A percentile compares a stretch with the other conserved stretches of the same genome.
Evolutionary conservation across 2,113 vertebrate genomes (phyloP).

Genomic region (Austrofundulus limnaeus): DNA sequence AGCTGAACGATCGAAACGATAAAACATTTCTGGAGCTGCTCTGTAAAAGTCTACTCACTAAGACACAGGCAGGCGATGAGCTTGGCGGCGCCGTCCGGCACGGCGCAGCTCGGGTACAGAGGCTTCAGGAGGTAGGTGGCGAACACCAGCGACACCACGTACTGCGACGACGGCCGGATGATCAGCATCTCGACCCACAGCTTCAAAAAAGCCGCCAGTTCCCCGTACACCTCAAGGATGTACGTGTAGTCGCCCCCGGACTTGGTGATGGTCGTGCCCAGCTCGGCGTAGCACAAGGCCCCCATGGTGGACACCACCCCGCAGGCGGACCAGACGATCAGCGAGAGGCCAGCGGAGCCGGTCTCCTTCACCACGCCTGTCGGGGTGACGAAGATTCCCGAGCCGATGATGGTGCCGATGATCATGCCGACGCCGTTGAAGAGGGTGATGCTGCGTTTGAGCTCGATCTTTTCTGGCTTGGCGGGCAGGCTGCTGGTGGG

Average conservation of each 20-base stretch:
- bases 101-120: slow-evolving; percentile 69
- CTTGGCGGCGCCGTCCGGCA: slow-evolving; percentile 74
- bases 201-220: slow-evolving; percentile 77
- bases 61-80: slow-evolving; percentile 78
- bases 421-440: slow-evolving; percentile 80
- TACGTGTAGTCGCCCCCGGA: slow-evolving; percentile 81
- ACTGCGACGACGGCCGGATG: slow-evolving; percentile 78
- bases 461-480: slow-evolving; percentile 66
- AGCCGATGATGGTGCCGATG: slow-evolving; percentile 81
- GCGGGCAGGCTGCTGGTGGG: not conserved
- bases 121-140: slow-evolving; percentile 80
- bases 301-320: slow-evolving; percentile 79
- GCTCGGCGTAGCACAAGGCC: slow-evolving; percentile 78
- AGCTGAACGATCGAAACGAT: not conserved
- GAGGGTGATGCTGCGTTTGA: slow-evolving; percentile 79
- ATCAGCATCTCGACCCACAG: slow-evolving; percentile 83
- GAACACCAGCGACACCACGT: slow-evolving; percentile 80
- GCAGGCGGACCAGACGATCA: slow-evolving; percentile 75
- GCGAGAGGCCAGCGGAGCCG: slow-evolving; percentile 74
- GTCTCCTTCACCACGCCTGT: slow-evolving; percentile 76
- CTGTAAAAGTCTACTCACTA: slow-evolving; percentile 64
- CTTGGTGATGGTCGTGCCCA: slow-evolving; percentile 78
- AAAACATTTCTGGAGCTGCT: not conserved
- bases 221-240: slow-evolving; percentile 78
- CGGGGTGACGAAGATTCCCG: slow-evolving; percentile 78